These are phyloP conservation scores for Leucoraja ocellata DNA, from an alignment of 2,797 vertebrate genomes.

Conservation along the genomic window DNA sequence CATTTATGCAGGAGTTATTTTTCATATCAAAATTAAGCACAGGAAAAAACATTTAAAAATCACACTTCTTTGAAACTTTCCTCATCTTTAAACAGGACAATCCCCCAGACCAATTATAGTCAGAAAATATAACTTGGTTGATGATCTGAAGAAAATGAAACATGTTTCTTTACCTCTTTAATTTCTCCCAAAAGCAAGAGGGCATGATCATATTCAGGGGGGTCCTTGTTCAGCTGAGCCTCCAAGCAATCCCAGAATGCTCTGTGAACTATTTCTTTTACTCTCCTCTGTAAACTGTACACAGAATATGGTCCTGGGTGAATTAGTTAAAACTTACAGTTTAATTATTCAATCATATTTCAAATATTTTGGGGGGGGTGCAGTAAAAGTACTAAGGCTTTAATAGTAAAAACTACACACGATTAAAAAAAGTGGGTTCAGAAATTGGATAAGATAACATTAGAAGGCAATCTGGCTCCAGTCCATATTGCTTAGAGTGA, in stretches of 20 bases:
- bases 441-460: background rate
- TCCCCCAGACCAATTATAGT: background rate
- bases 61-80: background rate
- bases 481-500: no score
- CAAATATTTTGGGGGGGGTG: background rate
- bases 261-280: slow-evolving; percentile 77
- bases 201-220: slow-evolving; percentile 78
- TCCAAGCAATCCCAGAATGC: slow-evolving; percentile 86
- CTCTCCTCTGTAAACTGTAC: slow-evolving; percentile 67
- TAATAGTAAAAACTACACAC: background rate
- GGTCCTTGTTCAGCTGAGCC: slow-evolving; percentile 75
- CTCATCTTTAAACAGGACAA: background rate
- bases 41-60: background rate
- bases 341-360: background rate
- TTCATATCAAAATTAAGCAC: background rate
- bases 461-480: background rate
- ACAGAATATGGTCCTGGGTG: background rate
- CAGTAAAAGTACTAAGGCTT: background rate
- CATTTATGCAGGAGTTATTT: background rate
- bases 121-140: background rate
- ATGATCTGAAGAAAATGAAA: background rate
- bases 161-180: slow-evolving; percentile 66
- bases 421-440: background rate
- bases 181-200: slow-evolving; percentile 86
- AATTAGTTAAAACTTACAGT: background rate